Base-by-base conservation (phyloP, 2,113 vertebrate species). In the Pachycephala philippinensis region DNA sequence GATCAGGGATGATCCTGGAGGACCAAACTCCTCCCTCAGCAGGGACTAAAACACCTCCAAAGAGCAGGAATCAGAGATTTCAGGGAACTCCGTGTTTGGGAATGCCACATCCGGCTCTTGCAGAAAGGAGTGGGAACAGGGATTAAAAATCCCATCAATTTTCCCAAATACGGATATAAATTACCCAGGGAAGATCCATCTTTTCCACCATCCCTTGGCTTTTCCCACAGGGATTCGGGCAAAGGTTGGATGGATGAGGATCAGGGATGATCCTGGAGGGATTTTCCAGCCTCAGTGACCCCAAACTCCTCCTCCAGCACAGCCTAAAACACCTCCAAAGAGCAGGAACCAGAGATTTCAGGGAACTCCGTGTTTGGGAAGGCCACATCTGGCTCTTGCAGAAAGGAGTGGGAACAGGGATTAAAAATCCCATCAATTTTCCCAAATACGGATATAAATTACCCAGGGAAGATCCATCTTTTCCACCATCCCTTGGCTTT, bases 81-180 rank as follows among this genome's bases (percentile, higher is more conserved):
- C 0, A 13, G 33, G 49, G 69, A n/a, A 1, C 3, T 26, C 3
- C 0, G 12, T 3, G 57, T 1, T 9, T 5, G 20, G 11, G 35
- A 76, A 27, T 44, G 31, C 20, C 4, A 1, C 9, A 7, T 8
- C 16, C 7, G 24, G 52, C 31, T 76, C 45, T 13, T 2, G 0
- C 37, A 56, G 30, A 8, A 13, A 49, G 27, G 49, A 87, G 31
- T 2, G n/a, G 24, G 22, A 77, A 45, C 0, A 13, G 6, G 15
- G 15, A 39, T 52, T n/a, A n/a, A n/a, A n/a, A n/a, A n/a, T n/a
- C n/a, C n/a, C n/a, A n/a, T n/a, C n/a, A n/a, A n/a, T n/a, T n/a
- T n/a, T n/a, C n/a, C n/a, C n/a, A n/a, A n/a, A n/a, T n/a, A n/a
- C n/a, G n/a, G n/a, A n/a, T n/a, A n/a, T n/a, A n/a, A n/a, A n/a